Base-by-base conservation (phyloP, 2,888 invertebrate genomes). In the Rhopalosiphum nymphaeae region DNA sequence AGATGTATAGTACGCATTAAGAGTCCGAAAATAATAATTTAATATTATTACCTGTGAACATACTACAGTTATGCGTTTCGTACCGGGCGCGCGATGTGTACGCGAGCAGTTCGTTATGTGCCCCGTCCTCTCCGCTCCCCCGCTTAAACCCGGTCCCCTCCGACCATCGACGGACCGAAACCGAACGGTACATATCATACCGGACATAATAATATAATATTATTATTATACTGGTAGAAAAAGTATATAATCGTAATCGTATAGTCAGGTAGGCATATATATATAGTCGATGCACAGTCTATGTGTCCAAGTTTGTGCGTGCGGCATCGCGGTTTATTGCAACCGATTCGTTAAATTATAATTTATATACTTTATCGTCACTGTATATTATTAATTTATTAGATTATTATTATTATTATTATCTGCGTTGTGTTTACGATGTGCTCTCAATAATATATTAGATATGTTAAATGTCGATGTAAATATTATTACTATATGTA, bases 161-260 rank as follows among this genome's bases (percentile, higher is more conserved):
- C 57, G 49, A 46, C 49, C 78, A 49, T 36, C 78, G 29, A 16
- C 61, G 13, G 87, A 42, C 61, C 61, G 67, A 92, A 92, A 67
- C 87, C 87, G 87, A 92, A 92, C 92, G 92, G 92, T 92, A 92
- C 87, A 86, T 92, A 91, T n/a, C 46, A 44, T 90, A 86, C 56
- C 44, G 53, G 36, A 42, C 78, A 78, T 36, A 67, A 78, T 36
- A 78, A 42, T 67, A 36, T 78, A 78, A 21, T 78, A 78, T 36
- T 78, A 78, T 78, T 78, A 78, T 21, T 78, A 36, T 21, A 36
- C 36, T 36, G 36, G 36, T 78, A 78, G 49, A 46, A 84, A 9
- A n/a, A 11, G 21, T 44, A 57, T 67, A 88, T 13, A 44, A 7
- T 91, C 10, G 91, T 29, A 56, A 56, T 67, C 21, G 36, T 78